These are phyloP conservation scores for Agrochola circellaris DNA, from an alignment of 2,888 invertebrate genomes.

Conservation along the genomic window DNA sequence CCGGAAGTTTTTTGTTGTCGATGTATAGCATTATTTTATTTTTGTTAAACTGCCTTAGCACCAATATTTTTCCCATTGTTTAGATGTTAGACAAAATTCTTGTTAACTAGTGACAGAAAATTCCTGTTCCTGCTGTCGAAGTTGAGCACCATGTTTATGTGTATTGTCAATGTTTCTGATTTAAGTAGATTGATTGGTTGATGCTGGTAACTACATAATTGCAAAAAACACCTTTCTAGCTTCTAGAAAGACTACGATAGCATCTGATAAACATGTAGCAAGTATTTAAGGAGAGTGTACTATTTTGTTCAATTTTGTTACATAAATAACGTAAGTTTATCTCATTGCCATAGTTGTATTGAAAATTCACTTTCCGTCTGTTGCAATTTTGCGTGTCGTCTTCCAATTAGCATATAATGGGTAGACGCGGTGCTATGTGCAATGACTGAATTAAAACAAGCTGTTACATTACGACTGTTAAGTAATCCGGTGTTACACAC, in stretches of 20 bases:
- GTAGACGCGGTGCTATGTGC: constrained; percentile 70
- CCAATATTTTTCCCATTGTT: not conserved
- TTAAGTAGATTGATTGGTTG: not conserved
- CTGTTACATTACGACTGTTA: constrained; percentile 75
- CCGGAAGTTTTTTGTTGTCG: not conserved
- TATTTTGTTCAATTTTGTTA: constrained; percentile 13
- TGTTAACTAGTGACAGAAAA: not conserved
- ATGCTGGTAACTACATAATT: not conserved
- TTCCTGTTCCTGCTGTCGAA: not conserved
- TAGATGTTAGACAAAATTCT: not conserved
- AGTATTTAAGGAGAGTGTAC: not conserved
- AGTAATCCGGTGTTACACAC: constrained; percentile 73
- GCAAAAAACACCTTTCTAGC: not conserved
- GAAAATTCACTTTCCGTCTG: constrained; percentile 71
- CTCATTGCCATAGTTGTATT: constrained; percentile 37
- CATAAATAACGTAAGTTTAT: constrained; percentile 21
- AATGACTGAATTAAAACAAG: constrained; percentile 81
- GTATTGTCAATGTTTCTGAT: not conserved
- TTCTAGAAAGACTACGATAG: not conserved
- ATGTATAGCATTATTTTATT: not conserved
- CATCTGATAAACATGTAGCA: not conserved
- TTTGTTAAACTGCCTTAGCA: not conserved
- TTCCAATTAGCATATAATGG: constrained; percentile 85
- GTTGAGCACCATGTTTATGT: not conserved
- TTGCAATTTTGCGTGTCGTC: constrained; percentile 80